Evolutionary conservation across 2,888 invertebrate genomes (phyloP), one percentile per base, ranked within the genome.

Genomic region (Buathra laborator): DNA sequence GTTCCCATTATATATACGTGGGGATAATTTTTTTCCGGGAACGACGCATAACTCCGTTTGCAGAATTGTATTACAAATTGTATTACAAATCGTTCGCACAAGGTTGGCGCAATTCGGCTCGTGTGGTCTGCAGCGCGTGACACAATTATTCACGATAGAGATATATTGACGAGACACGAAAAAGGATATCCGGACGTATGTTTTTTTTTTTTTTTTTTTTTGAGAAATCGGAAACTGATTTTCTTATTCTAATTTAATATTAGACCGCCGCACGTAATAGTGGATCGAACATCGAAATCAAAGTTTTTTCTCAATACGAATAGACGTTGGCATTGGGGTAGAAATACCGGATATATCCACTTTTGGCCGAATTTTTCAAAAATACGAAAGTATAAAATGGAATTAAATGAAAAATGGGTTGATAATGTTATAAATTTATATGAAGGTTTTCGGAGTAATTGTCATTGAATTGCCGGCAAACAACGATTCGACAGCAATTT

Each of bases 141-240:
- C 66, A 19, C 56, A 64, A 48, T 80, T 53, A 37, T 44, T 74
- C 56, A 10, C 16, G 37, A 44, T 43, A 68, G 4, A 12, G 51
- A 14, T 12, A 44, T 19, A 46, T 74, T 32, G 29, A 62, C 32
- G 53, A 16, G 19, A 9, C 19, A 53, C 53, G 59, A 6, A 7
- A 59, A 24, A 81, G 76, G 72, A 77, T 81, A 74, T 81, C 77
- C 81, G 81, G 19, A 62, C 14, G 19, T 24, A n/a, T 24, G 70
- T 59, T 71, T 37, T 4, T 67, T 59, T 46, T 68, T 43, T 37
- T 53, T 62, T 66, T 51, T 44, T 67, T 5, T 2, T 37, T 53
- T 12, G 10, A 56, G 32, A 32, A 7, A 14, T 14, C n/a, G 12
- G 29, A 62, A 32, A 14, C 29, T n/a, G 4, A 32, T 62, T 14